These are phyloP conservation scores for Pseudolaguvia tuberculata DNA, from an alignment of 2,113 vertebrate species.

Conservation along the genomic window DNA sequence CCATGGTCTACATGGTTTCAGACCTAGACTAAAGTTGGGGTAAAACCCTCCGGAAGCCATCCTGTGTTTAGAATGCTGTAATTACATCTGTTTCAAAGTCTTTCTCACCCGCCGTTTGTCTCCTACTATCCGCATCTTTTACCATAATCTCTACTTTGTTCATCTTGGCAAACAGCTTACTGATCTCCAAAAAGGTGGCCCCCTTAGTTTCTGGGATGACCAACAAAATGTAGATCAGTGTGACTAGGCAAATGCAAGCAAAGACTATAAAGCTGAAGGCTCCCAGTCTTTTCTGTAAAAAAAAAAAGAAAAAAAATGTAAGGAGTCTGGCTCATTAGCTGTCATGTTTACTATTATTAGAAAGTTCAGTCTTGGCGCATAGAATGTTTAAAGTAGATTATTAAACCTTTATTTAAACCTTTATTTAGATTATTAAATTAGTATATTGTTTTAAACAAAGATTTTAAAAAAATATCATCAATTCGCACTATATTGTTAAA, in stretches of 20 bases:
- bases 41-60: not conserved
- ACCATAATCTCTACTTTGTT: slow-evolving; percentile 72
- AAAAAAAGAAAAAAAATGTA: not conserved
- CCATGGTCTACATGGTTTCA: not conserved
- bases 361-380: not conserved
- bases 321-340: slow-evolving; percentile 21
- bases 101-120: slow-evolving; percentile 39
- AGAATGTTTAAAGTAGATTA: not conserved
- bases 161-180: slow-evolving; percentile 77
- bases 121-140: slow-evolving; percentile 36
- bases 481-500: too few species aligned
- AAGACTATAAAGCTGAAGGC: slow-evolving; percentile 86
- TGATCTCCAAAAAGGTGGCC: slow-evolving; percentile 88
- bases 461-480: not conserved
- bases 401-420: not conserved
- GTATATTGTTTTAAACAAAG: not conserved
- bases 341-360: slow-evolving; percentile 1
- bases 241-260: slow-evolving; percentile 72
- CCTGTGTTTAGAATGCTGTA: slow-evolving; percentile 55
- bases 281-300: slow-evolving; percentile 73
- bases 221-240: slow-evolving; percentile 76
- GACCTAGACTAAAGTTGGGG: not conserved
- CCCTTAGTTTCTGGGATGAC: slow-evolving; percentile 87
- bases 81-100: slow-evolving; percentile 36
- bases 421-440: too few species aligned